These are phyloP conservation scores for Coracias cyanogaster DNA, from an alignment of 2,797 vertebrate species.

Conservation along the genomic window DNA sequence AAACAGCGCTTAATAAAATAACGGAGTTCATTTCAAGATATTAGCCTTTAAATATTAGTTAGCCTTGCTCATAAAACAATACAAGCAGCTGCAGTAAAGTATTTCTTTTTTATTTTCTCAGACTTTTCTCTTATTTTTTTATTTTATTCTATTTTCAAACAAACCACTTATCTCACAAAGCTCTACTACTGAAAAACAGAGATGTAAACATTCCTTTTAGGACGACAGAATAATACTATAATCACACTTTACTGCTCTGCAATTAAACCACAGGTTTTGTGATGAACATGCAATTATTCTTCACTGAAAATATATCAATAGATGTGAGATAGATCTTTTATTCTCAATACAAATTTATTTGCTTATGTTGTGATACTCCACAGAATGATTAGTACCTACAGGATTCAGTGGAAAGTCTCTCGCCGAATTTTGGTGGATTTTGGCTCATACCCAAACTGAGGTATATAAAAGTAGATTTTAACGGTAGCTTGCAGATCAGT, in stretches of 20 bases:
- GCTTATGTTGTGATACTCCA: background rate
- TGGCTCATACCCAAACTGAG: background rate
- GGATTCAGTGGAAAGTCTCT: background rate
- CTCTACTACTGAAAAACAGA: background rate
- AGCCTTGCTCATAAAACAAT: background rate
- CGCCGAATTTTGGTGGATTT: background rate
- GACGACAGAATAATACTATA: background rate
- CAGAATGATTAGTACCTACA: background rate
- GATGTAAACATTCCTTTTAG: background rate
- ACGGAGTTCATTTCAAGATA: background rate
- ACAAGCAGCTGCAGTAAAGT: background rate
- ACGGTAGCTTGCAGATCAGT: background rate
- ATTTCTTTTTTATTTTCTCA: background rate
- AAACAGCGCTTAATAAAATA: background rate
- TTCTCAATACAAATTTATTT: background rate
- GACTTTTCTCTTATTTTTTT: background rate
- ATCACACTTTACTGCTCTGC: background rate
- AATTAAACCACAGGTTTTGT: background rate
- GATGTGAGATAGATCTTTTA: background rate
- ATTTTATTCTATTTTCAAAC: background rate
- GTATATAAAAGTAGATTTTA: too few relatives aligned
- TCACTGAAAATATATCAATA: background rate
- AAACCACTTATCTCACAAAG: background rate
- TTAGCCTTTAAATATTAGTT: background rate
- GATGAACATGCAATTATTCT: background rate